phyloP scores from a whole-genome alignment of 2,797 vertebrate genomes.

The Hypotaenidia okinawae region DNA sequence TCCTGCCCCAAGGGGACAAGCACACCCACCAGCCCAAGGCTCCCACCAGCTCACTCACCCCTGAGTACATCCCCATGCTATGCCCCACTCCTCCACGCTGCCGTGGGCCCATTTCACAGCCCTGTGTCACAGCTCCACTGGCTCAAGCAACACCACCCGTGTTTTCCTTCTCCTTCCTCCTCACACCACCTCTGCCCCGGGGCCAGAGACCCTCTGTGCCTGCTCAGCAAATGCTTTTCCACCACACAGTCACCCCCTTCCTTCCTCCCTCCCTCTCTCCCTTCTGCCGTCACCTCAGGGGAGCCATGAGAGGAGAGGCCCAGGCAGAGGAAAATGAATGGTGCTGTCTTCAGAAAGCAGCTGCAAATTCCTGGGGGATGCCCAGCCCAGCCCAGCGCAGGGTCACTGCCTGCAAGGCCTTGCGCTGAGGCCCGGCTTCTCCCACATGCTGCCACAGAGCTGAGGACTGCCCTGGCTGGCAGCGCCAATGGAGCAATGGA shows the following conservation, averaged over 20 bases:
- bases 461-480: not conserved
- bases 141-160: constrained; percentile 46
- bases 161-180: constrained; percentile 44
- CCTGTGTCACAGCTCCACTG: not conserved
- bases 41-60: not conserved
- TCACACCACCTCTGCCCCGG: not conserved
- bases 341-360: constrained; percentile 56
- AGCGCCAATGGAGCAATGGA: accelerated
- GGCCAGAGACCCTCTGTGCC: not conserved
- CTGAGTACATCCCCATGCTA: accelerated
- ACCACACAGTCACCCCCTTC: not conserved
- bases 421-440: not conserved
- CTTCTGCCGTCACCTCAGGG: not conserved
- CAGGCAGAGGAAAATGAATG: not conserved
- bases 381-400: not conserved
- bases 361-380: constrained; percentile 59
- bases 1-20: not conserved
- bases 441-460: not conserved
- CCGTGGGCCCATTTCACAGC: not conserved
- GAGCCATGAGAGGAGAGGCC: constrained; percentile 18
- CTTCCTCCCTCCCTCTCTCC: not conserved
- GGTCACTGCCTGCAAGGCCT: constrained; percentile 25
- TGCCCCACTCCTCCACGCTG: accelerated
- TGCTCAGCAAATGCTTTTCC: constrained; percentile 60
- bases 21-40: not conserved